A percentile compares a stretch with the other conserved stretches of the same genome.
Evolutionary conservation across 2,888 invertebrate genomes (phyloP).

Genomic region (Seladonia tumulorum): DNA sequence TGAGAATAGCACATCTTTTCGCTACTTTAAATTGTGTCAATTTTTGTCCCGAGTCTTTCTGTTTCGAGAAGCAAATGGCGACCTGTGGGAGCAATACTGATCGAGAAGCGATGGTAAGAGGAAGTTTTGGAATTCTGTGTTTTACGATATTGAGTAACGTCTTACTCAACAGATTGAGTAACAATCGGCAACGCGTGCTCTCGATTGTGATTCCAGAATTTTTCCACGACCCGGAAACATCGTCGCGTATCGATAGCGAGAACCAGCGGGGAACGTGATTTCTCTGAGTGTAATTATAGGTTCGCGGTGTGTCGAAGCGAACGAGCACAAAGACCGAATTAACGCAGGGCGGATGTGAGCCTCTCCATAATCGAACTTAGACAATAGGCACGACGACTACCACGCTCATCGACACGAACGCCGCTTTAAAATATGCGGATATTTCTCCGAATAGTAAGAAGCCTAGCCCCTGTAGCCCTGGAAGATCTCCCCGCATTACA

Average conservation of each 20-base stretch:
- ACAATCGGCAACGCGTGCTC: conserved; percentile 14
- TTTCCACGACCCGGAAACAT: conserved; percentile 15
- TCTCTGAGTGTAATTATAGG: conserved; percentile 56
- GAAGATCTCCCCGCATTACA: neutral
- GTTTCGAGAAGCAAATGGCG: too few relatives aligned
- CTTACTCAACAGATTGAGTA: conserved; percentile 8
- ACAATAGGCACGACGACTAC: conserved; percentile 59
- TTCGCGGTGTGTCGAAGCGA: conserved; percentile 40
- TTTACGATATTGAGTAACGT: neutral
- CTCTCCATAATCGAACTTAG: conserved; percentile 57
- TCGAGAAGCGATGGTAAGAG: too few relatives aligned
- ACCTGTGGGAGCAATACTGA: too few relatives aligned
- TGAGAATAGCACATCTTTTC: too few relatives aligned
- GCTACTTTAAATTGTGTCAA: too few relatives aligned
- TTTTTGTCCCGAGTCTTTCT: too few relatives aligned
- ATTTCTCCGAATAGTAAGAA: conserved; percentile 50
- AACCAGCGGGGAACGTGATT: conserved; percentile 36
- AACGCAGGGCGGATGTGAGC: conserved; percentile 60
- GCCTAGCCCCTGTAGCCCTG: conserved; percentile 22
- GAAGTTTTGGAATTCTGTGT: neutral
- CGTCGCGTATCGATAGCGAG: conserved; percentile 24
- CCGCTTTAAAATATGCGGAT: conserved; percentile 50
- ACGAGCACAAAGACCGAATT: conserved; percentile 56
- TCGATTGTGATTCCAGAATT: conserved; percentile 1
- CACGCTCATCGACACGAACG: conserved; percentile 56